Conservation (phyloP, 23 tunicate species). For the Aplidium turbinatum region DNA sequence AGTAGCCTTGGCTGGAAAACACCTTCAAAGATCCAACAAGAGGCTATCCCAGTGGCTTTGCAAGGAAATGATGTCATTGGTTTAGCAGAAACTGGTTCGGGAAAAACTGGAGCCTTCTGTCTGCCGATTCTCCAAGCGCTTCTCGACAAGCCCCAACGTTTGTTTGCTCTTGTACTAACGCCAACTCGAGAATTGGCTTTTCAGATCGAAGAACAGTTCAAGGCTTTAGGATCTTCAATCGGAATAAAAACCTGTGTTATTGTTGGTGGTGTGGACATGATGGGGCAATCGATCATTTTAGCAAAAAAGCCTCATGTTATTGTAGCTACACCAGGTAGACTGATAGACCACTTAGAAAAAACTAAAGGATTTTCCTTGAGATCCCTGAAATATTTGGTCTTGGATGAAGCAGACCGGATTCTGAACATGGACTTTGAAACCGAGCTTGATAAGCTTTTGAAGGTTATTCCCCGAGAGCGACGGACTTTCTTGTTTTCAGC, state of each 20-base stretch:
- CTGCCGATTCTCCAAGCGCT: constrained; percentile 84
- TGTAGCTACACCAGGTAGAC: constrained; percentile 94
- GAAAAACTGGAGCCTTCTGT: constrained; percentile 97
- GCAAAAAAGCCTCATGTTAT: constrained; percentile 94
- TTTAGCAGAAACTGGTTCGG: constrained; percentile 97
- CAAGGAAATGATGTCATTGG: constrained; percentile 98
- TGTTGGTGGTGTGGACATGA: constrained; percentile 91
- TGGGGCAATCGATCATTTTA: constrained; percentile 72
- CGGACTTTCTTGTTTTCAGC: constrained; percentile 91
- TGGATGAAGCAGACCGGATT: constrained; percentile 95
- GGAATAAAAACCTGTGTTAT: constrained; percentile 80
- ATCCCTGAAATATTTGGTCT: constrained; percentile 67
- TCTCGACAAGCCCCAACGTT: constrained; percentile 68
- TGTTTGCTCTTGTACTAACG: constrained; percentile 82
- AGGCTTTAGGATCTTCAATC: constrained; percentile 88
- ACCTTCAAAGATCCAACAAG: constrained; percentile 92
- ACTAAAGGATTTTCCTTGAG: constrained; percentile 88
- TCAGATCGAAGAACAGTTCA: constrained; percentile 94
- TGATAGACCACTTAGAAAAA: constrained; percentile 91
- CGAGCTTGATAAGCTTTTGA: constrained; percentile 73
- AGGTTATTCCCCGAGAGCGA: constrained; percentile 84
- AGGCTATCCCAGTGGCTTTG: constrained; percentile 91
- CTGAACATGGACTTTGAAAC: constrained; percentile 94
- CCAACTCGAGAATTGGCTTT: constrained; percentile 95
- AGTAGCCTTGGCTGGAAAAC: constrained; percentile 75